A percentile compares a stretch with the other conserved stretches of the same genome.
Conservation (phyloP, 2,888 invertebrate genomes). For the Megaustenia siamemsis region DNA sequence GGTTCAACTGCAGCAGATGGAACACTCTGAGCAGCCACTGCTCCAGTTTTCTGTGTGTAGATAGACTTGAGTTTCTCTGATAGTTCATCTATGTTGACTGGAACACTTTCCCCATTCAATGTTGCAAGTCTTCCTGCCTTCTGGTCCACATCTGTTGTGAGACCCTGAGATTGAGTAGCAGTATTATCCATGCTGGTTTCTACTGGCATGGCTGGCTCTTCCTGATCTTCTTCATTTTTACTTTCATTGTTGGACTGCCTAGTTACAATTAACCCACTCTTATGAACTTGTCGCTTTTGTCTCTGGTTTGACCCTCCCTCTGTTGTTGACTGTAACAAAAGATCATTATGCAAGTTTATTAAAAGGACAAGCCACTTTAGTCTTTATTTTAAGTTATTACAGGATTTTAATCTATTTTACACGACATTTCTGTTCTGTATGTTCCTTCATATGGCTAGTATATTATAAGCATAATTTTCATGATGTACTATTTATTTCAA, state of each 20-base stretch:
- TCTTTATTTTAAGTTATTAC: too few relatives aligned
- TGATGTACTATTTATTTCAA: too few relatives aligned
- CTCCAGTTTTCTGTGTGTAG: slow-evolving; percentile 59
- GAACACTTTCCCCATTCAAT: slow-evolving; percentile 63
- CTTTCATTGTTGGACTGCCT: slow-evolving; percentile 63
- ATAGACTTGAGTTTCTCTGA: slow-evolving; percentile 66
- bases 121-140: slow-evolving; percentile 58
- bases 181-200: slow-evolving; percentile 53
- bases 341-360: too few relatives aligned
- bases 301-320: slow-evolving; percentile 39
- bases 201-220: slow-evolving; percentile 60
- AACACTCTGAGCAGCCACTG: slow-evolving; percentile 41
- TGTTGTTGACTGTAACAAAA: slow-evolving; percentile 34
- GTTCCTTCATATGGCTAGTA: too few relatives aligned
- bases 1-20: background rate
- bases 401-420: too few relatives aligned
- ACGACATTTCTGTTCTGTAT: too few relatives aligned
- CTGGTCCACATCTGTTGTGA: slow-evolving; percentile 54
- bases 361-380: too few relatives aligned
- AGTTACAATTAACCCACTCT: slow-evolving; percentile 57
- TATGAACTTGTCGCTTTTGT: slow-evolving; percentile 60
- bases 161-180: slow-evolving; percentile 34
- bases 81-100: slow-evolving; percentile 73
- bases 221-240: slow-evolving; percentile 71
- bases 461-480: too few relatives aligned